Conservation (phyloP, 2,888 invertebrate genomes). For the Actias luna region DNA sequence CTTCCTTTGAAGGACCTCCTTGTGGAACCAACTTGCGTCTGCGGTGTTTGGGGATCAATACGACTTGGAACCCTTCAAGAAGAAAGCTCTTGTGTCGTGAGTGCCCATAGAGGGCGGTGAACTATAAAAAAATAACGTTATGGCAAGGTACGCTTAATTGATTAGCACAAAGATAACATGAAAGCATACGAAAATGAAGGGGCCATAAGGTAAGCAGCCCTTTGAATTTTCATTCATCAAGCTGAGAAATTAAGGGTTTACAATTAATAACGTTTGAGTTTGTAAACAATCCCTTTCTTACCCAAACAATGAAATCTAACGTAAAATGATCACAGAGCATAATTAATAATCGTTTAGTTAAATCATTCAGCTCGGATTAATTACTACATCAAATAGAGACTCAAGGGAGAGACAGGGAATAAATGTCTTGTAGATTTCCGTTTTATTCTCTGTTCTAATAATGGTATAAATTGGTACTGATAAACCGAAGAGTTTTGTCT, state of each 20-base stretch:
- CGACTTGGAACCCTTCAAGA: too few relatives aligned
- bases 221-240: background rate
- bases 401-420: slow-evolving; percentile 2
- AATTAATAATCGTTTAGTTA: slow-evolving; percentile 11
- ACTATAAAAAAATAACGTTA: too few relatives aligned
- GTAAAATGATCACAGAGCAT: background rate
- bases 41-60: too few relatives aligned
- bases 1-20: too few relatives aligned
- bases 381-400: slow-evolving; percentile 3
- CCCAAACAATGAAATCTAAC: background rate
- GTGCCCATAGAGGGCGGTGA: too few relatives aligned
- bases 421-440: slow-evolving; percentile 6
- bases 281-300: background rate
- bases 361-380: slow-evolving; percentile 1
- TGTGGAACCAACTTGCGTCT: too few relatives aligned
- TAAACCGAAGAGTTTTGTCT: background rate
- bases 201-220: background rate
- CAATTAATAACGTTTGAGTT: background rate
- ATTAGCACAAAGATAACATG: too few relatives aligned
- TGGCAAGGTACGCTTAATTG: too few relatives aligned
- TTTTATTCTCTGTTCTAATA: background rate
- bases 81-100: too few relatives aligned
- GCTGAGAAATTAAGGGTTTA: background rate
- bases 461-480: background rate
- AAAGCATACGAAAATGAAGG: background rate